Percentiles rank a stretch among this genome's conserved stretches.
These are phyloP conservation scores for Drosophila mettleri DNA, from an alignment of 2,888 invertebrate species.

Conservation along the genomic window DNA sequence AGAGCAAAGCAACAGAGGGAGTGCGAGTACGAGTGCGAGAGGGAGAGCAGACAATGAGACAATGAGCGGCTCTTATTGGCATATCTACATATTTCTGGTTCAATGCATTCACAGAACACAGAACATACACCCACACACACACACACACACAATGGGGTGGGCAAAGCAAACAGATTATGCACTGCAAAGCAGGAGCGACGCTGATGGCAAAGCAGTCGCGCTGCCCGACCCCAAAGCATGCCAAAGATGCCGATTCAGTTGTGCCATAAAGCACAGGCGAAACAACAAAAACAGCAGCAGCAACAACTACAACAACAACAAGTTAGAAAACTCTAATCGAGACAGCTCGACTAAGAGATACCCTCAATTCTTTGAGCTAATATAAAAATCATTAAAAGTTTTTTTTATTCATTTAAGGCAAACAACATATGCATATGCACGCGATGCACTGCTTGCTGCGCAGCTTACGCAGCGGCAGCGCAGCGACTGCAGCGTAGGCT, in stretches of 20 bases:
- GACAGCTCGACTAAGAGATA: too few species aligned
- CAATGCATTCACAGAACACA: constrained; percentile 64
- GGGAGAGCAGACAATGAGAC: not conserved
- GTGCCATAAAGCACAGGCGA: constrained; percentile 59
- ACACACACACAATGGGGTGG: constrained; percentile 15
- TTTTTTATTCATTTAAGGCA: too few species aligned
- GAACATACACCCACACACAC: constrained; percentile 6
- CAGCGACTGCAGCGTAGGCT: too few species aligned
- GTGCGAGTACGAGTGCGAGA: not conserved
- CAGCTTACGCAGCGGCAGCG: too few species aligned
- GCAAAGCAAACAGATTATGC: constrained; percentile 37
- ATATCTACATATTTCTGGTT: constrained; percentile 79
- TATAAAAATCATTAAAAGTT: too few species aligned
- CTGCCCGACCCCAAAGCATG: constrained; percentile 38
- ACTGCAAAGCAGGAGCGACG: constrained; percentile 20
- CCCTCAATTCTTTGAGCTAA: too few species aligned
- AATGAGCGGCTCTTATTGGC: constrained; percentile 47
- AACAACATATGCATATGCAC: too few species aligned
- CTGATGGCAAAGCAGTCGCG: constrained; percentile 19
- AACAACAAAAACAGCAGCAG: constrained; percentile 17
- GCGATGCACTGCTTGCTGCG: too few species aligned
- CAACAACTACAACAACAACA: constrained; percentile 40
- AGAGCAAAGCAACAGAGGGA: constrained; percentile 4
- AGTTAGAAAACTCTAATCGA: too few species aligned
- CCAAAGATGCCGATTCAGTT: constrained; percentile 77